Conservation (phyloP, 2,797 vertebrate genomes). For the Emydoidea blandingii region DNA sequence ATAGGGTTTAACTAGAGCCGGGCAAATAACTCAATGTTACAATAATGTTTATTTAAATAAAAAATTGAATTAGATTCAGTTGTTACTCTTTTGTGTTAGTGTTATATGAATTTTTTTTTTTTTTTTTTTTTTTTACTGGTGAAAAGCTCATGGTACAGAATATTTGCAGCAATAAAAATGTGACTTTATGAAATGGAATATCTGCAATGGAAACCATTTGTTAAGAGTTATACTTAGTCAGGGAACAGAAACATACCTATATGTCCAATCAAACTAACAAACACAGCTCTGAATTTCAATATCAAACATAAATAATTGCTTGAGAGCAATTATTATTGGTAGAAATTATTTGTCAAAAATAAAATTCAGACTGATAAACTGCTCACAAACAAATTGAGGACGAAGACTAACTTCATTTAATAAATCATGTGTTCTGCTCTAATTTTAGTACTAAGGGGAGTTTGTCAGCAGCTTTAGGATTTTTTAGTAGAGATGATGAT, state of each 20-base stretch:
- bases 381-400: neutral
- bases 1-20: neutral
- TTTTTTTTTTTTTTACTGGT: neutral
- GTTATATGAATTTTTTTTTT: neutral
- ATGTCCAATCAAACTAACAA: neutral
- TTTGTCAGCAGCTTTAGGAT: neutral
- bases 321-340: neutral
- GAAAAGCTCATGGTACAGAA: neutral
- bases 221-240: neutral
- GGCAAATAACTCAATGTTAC: neutral
- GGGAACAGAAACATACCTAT: neutral
- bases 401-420: neutral
- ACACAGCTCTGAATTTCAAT: neutral
- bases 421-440: neutral
- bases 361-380: neutral
- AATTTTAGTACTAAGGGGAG: neutral
- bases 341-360: neutral
- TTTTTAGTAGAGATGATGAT: neutral
- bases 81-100: neutral
- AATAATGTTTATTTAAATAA: neutral
- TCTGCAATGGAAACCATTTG: neutral
- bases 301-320: neutral
- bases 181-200: neutral
- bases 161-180: slow-evolving; percentile 12
- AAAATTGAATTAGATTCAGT: neutral